Conservation (phyloP, 2,888 invertebrate species). For the Agrilus mali region DNA sequence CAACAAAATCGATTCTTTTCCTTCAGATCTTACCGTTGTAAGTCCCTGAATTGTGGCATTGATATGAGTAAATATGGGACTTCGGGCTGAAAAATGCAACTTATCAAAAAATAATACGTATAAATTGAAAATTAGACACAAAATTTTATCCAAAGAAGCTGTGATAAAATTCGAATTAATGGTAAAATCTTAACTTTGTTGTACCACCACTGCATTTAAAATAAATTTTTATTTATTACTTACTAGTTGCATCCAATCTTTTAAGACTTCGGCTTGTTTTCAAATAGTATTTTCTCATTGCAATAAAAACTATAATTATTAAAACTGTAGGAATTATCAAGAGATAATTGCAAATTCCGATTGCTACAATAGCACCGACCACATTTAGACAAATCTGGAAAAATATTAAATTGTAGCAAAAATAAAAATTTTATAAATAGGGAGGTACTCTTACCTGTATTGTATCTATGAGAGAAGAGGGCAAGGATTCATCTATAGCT, state of each 20-base stretch:
- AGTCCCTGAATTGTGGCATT: conserved; percentile 61
- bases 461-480: conserved; percentile 35
- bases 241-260: conserved; percentile 57
- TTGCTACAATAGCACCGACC: conserved; percentile 62
- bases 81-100: conserved; percentile 44
- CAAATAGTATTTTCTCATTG: conserved; percentile 55
- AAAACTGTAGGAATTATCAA: conserved; percentile 53
- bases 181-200: no score
- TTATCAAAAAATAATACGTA: background rate
- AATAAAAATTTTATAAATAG: conserved; percentile 7
- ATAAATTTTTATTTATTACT: conserved; percentile 25
- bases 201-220: no score
- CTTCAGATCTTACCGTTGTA: conserved; percentile 57
- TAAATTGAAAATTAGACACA: background rate
- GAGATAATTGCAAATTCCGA: conserved; percentile 56
- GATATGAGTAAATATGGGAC: conserved; percentile 61
- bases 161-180: conserved; percentile 20
- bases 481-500: conserved; percentile 40
- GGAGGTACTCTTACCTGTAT: conserved; percentile 28
- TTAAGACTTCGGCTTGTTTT: conserved; percentile 64
- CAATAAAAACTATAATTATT: conserved; percentile 48
- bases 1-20: conserved; percentile 44
- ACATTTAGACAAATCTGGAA: conserved; percentile 51
- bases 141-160: no score
- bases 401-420: background rate